Evolutionary conservation across 2,888 invertebrate genomes (phyloP), one percentile per base, ranked within the genome.

Genomic region (Phengaris arion): DNA sequence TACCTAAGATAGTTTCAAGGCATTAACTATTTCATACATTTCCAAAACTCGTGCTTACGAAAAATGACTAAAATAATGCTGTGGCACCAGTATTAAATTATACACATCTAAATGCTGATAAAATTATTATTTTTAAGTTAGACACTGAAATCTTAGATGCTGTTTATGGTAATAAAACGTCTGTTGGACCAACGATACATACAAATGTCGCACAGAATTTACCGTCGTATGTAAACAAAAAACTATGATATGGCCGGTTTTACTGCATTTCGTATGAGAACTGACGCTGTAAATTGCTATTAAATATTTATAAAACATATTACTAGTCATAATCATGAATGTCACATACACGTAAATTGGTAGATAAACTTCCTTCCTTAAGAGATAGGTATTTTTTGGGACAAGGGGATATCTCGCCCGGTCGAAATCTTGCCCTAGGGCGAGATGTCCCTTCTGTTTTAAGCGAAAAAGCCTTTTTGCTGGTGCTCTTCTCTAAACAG

Each of bases 281-380:
- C 13, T 51, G 70, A 51, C 51, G 10, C 51, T 48, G 70, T 70
- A 15, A 70, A 70, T 70, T 70, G 45, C 70, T 70, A 51, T 48
- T 35, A 70, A 48, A 70, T 15, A 48, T 15, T 51, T 51, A 64
- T 64, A 64, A 64, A 64, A 45, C 12, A 13, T 12, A 52, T 52
- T 52, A 13, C 64, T 45, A 22, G 22, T 22, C 22, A 22, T 22
- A 22, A 22, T 22, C 22, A 22, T 45, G 35, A 64, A 64, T 64
- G 64, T 64, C 64, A 45, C 64, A 64, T 64, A 64, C 64, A 35
- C 64, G 64, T 45, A 64, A 64, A 64, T 64, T 64, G 35, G 64
- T 35, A 64, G 35, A 64, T 64, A 64, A 64, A 64, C 64, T 12
- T 64, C 13, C 35, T 64, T 64, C 35, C 64, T 12, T 64, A 35